Evolutionary conservation across 2,888 invertebrate species (phyloP).

Genomic region (Trypoxylon attenuatum): DNA sequence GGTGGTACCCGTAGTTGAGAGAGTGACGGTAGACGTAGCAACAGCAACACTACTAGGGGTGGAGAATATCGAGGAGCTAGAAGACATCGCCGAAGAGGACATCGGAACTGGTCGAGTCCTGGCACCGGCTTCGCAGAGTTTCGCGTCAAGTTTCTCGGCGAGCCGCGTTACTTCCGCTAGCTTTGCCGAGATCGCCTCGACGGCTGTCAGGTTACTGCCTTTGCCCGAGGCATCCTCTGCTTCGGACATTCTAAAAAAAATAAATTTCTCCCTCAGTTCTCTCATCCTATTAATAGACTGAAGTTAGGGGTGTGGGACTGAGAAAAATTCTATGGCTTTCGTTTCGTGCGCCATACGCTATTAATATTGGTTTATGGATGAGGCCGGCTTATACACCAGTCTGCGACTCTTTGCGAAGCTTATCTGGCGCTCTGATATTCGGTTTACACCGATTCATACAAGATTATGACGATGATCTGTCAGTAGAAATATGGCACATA

Average conservation of each 20-base stretch:
- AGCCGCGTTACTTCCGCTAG: constrained; percentile 80
- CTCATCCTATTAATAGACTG: constrained; percentile 27
- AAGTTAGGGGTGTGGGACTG: not conserved
- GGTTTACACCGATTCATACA: not conserved
- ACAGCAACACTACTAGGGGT: constrained; percentile 17
- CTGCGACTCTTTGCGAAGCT: not conserved
- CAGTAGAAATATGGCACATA: too few relatives aligned
- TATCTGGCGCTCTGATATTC: not conserved
- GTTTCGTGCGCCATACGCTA: not conserved
- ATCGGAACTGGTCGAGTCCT: constrained; percentile 60
- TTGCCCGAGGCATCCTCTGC: constrained; percentile 53
- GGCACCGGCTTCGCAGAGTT: constrained; percentile 69
- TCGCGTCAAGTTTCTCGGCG: constrained; percentile 81
- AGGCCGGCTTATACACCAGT: not conserved
- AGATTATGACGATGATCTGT: too few relatives aligned
- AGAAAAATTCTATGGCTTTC: not conserved
- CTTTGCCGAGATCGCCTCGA: constrained; percentile 81
- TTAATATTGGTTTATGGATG: not conserved
- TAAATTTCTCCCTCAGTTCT: constrained; percentile 31
- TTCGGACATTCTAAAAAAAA: constrained; percentile 65
- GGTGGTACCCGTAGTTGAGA: constrained; percentile 28
- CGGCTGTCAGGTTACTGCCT: constrained; percentile 77
- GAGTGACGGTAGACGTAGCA: constrained; percentile 26
- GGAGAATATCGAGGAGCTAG: constrained; percentile 43
- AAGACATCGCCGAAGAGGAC: constrained; percentile 46